phyloP scores from a whole-genome alignment of 2,113 vertebrate genomes.

The Phodopus roborovskii region DNA sequence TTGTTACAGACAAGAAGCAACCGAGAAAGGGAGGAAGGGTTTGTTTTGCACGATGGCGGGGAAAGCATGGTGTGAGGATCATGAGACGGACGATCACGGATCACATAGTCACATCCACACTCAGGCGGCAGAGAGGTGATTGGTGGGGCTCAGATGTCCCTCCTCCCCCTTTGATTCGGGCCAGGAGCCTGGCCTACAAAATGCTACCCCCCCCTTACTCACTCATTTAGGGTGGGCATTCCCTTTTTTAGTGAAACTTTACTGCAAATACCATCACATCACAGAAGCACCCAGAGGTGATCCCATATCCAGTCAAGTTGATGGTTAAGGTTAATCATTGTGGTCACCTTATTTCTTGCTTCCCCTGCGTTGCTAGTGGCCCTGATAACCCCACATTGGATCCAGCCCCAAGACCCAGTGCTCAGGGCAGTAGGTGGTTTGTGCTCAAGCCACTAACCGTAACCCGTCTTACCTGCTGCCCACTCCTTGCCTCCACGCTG shows the following conservation, averaged over 20 bases:
- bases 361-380: accelerated
- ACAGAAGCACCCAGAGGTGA: not conserved
- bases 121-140: not conserved
- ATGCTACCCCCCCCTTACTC: not conserved
- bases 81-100: not conserved
- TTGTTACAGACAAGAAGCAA: not conserved
- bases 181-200: not conserved
- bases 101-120: not conserved
- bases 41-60: not conserved
- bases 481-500: not conserved
- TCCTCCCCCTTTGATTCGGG: not conserved
- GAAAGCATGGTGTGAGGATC: not conserved
- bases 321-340: not conserved
- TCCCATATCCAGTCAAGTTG: not conserved
- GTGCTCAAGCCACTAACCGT: accelerated
- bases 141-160: not conserved
- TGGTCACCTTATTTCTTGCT: not conserved
- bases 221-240: not conserved
- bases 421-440: accelerated
- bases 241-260: not conserved
- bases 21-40: no score
- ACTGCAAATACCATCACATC: not conserved
- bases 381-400: accelerated
- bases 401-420: accelerated
- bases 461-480: accelerated